Evolutionary conservation across 1,140 invertebrate species (phyloP).

Genomic region (Dryas iulia): DNA sequence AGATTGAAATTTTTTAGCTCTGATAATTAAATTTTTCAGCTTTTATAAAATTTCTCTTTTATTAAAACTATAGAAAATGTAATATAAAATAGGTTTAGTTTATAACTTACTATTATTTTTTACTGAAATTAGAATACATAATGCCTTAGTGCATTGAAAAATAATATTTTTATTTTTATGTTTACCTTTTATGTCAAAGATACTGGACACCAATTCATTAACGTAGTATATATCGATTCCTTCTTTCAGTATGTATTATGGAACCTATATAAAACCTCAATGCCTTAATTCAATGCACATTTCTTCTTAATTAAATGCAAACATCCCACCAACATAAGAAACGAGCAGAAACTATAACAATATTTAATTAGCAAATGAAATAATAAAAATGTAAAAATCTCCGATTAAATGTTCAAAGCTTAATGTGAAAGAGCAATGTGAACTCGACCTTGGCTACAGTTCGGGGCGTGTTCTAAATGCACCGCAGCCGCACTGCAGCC

Average conservation of each 20-base stretch:
- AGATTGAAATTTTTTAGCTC: background rate
- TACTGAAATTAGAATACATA: too few species aligned
- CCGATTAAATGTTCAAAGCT: background rate
- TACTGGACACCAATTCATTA: too few species aligned
- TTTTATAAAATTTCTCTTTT: background rate
- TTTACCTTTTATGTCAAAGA: too few species aligned
- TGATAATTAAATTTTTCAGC: background rate
- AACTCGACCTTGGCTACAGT: constrained; percentile 24
- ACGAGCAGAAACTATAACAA: background rate
- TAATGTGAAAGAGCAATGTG: constrained; percentile 11
- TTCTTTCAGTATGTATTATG: too few species aligned
- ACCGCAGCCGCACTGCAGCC: constrained; percentile 41
- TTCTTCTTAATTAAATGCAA: too few species aligned
- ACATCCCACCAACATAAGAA: background rate
- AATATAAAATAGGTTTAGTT: too few species aligned
- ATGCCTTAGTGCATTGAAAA: too few species aligned
- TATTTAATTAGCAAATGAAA: background rate
- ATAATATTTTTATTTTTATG: too few species aligned
- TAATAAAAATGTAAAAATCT: background rate
- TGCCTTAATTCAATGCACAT: too few species aligned
- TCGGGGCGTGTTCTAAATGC: constrained; percentile 18
- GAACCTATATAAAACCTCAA: too few species aligned
- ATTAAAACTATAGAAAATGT: background rate
- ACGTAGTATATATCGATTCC: too few species aligned
- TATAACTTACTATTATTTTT: too few species aligned